Conservation (phyloP, 37 sponge, comb jelly and placozoan species). For the Mnemiopsis leidyi region DNA sequence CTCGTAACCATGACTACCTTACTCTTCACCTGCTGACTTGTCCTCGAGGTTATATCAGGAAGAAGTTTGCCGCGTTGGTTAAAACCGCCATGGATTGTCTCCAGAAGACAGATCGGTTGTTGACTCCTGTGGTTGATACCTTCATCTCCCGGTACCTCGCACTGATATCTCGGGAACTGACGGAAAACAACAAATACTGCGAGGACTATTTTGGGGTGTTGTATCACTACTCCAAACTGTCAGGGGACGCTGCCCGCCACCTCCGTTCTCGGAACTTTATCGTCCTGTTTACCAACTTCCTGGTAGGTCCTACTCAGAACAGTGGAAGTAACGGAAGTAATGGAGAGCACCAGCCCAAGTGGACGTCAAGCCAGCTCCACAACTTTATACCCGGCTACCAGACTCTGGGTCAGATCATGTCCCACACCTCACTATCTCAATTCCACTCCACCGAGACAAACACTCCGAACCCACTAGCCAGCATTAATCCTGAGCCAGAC, state of each 20-base stretch:
- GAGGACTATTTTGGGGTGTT: conserved; percentile 43
- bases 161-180: conserved; percentile 34
- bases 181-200: conserved; percentile 42
- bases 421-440: conserved; percentile 10
- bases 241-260: background rate
- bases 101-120: background rate
- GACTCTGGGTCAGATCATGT: background rate
- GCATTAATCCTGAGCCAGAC: conserved; percentile 6
- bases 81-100: conserved; percentile 15
- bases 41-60: conserved; percentile 5
- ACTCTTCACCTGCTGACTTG: background rate
- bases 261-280: conserved; percentile 17
- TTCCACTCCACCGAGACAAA: background rate
- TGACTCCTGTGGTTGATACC: background rate
- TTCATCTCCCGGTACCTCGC: conserved; percentile 25
- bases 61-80: conserved; percentile 41
- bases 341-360: background rate
- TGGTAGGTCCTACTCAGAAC: background rate
- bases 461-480: background rate
- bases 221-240: conserved; percentile 8
- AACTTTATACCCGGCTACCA: conserved; percentile 46
- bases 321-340: background rate
- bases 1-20: conserved; percentile 52
- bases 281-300: background rate
- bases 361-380: conserved; percentile 50